Conservation (phyloP, 2,113 vertebrate species). For the Machaerirhynchus nigripectus region DNA sequence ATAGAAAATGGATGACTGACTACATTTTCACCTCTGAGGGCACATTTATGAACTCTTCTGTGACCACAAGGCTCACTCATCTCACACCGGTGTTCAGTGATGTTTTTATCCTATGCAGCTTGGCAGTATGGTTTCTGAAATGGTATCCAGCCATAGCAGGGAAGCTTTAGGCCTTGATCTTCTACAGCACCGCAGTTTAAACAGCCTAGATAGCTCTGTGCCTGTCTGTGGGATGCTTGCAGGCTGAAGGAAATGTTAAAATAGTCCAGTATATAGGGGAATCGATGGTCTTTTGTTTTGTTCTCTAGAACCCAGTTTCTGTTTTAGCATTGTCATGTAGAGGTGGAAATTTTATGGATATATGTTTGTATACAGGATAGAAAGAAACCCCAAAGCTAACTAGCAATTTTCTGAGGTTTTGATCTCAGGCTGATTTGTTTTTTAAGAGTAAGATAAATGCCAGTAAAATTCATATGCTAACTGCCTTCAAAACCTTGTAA, state of each 20-base stretch:
- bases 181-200: not conserved
- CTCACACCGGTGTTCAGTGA: not conserved
- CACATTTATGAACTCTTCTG: not conserved
- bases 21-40: not conserved
- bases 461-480: not conserved
- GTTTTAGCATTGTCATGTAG: not conserved
- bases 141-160: not conserved
- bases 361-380: not conserved
- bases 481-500: not conserved
- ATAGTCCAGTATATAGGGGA: not conserved
- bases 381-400: not conserved
- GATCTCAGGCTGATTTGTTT: not conserved
- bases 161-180: not conserved
- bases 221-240: not conserved
- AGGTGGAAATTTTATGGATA: not conserved
- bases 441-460: not conserved
- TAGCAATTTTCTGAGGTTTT: not conserved
- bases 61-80: not conserved
- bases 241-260: not conserved
- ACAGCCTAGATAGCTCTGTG: not conserved
- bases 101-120: not conserved
- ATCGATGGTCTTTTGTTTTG: not conserved
- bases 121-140: not conserved
- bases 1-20: not conserved
- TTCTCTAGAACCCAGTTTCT: not conserved